Percentiles rank a stretch among this genome's conserved stretches.
Evolutionary conservation across 2,888 invertebrate genomes (phyloP).

Genomic region (Drosophila anomalata): DNA sequence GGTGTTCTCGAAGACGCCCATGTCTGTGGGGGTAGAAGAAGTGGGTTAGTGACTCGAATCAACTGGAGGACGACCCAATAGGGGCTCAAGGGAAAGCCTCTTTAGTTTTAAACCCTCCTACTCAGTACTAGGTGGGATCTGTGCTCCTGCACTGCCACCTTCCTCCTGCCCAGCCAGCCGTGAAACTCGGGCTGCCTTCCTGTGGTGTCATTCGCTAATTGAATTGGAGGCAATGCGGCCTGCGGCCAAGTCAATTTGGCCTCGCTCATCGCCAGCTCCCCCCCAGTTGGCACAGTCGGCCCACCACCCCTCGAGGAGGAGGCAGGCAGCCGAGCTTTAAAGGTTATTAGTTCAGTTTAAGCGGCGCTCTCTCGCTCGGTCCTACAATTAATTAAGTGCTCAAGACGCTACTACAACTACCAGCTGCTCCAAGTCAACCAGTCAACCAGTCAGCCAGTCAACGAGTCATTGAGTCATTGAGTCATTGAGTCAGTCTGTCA

Average conservation of each 20-base stretch:
- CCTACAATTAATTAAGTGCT: constrained; percentile 78
- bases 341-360: constrained; percentile 77
- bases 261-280: constrained; percentile 14
- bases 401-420: constrained; percentile 47
- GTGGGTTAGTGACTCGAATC: no score
- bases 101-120: no score
- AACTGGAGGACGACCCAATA: no score
- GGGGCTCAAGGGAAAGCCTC: no score
- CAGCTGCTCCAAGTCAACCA: constrained; percentile 41
- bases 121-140: no score
- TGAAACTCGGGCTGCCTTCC: constrained; percentile 8
- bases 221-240: constrained; percentile 59
- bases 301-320: neutral
- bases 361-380: constrained; percentile 57
- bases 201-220: constrained; percentile 63
- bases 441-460: constrained; percentile 37
- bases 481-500: constrained; percentile 23
- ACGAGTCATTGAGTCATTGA: constrained; percentile 22
- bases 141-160: no score
- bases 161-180: neutral
- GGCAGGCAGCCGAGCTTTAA: constrained; percentile 45
- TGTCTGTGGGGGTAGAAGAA: constrained; percentile 86
- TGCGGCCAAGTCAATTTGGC: constrained; percentile 66
- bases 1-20: constrained; percentile 92
- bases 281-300: no score